A percentile compares a stretch with the other conserved stretches of the same genome.
phyloP scores from a whole-genome alignment of 2,888 invertebrate species.

The Quadriops clusia region DNA sequence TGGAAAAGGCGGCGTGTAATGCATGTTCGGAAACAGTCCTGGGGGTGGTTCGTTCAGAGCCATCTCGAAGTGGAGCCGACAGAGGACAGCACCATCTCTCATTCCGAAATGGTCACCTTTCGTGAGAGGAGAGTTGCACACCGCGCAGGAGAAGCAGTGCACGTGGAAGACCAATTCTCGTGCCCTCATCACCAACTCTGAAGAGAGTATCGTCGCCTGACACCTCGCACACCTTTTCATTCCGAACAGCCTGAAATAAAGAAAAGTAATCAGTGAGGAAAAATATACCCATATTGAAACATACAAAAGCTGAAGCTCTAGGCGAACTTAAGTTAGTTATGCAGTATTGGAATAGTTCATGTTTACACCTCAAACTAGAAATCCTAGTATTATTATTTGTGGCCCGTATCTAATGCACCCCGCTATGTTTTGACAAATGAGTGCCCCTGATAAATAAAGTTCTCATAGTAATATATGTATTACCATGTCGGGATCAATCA shows the following conservation, averaged over 20 bases:
- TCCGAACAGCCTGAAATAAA: constrained; percentile 70
- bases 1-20: constrained; percentile 35
- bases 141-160: constrained; percentile 86
- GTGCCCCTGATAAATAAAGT: constrained; percentile 21
- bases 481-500: constrained; percentile 28
- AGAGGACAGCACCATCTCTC: constrained; percentile 77
- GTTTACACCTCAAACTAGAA: no score
- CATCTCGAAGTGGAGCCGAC: constrained; percentile 62
- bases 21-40: constrained; percentile 34
- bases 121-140: constrained; percentile 74
- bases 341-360: no score
- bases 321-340: no score
- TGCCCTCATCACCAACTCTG: constrained; percentile 91
- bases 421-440: constrained; percentile 24
- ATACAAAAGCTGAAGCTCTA: no score
- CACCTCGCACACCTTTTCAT: constrained; percentile 83
- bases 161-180: constrained; percentile 89
- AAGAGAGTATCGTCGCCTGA: constrained; percentile 75
- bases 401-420: no score
- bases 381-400: no score
- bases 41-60: constrained; percentile 26
- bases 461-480: constrained; percentile 28
- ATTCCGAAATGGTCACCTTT: constrained; percentile 95
- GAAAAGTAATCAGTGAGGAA: constrained; percentile 15
- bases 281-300: constrained; percentile 2